These are phyloP conservation scores for Diaphora mendica DNA, from an alignment of 2,888 invertebrate genomes.

Conservation along the genomic window DNA sequence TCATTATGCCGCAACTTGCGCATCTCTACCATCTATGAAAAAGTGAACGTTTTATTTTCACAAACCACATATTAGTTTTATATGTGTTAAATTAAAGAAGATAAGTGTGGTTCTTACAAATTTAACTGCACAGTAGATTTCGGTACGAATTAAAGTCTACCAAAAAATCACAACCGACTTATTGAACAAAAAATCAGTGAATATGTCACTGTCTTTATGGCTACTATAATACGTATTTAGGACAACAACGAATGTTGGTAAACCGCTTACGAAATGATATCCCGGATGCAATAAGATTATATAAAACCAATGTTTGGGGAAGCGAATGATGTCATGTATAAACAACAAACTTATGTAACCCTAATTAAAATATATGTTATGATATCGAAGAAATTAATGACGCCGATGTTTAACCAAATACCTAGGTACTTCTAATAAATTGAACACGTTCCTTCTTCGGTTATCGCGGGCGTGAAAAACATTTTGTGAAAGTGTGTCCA, in stretches of 20 bases:
- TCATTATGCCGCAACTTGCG: not conserved
- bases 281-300: slow-evolving; percentile 7
- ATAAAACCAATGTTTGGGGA: slow-evolving; percentile 38
- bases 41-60: not conserved
- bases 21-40: not conserved
- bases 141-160: not conserved
- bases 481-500: slow-evolving; percentile 66
- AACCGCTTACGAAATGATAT: not conserved
- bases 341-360: slow-evolving; percentile 10
- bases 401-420: not conserved
- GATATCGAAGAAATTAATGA: slow-evolving; percentile 2
- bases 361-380: slow-evolving; percentile 12
- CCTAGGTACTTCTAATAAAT: slow-evolving; percentile 3
- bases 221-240: not conserved
- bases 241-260: not conserved
- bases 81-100: not conserved
- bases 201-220: not conserved
- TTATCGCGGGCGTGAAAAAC: slow-evolving; percentile 60
- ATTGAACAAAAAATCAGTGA: not conserved
- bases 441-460: slow-evolving; percentile 32
- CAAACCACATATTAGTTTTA: not conserved
- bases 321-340: slow-evolving; percentile 30
- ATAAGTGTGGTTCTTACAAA: not conserved
- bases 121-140: not conserved
- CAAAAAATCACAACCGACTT: not conserved